phyloP scores from a whole-genome alignment of 2,888 invertebrate genomes.

The Drosophila parthenogenetica region DNA sequence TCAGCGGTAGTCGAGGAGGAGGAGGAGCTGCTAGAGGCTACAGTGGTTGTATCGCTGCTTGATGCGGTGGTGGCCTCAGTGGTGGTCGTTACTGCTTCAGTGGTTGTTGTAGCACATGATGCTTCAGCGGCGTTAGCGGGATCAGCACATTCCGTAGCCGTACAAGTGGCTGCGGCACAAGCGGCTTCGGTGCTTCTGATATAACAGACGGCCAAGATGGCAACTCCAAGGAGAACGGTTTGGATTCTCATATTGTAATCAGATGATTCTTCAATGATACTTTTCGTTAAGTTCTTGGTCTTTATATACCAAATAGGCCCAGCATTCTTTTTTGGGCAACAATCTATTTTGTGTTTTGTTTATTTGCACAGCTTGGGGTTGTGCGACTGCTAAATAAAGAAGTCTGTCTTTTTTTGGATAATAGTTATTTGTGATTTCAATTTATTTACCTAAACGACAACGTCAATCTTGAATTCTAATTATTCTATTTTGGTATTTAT shows the following conservation, averaged over 20 bases:
- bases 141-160: neutral
- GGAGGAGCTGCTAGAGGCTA: neutral
- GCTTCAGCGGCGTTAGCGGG: neutral
- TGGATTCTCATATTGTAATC: slow-evolving; percentile 25
- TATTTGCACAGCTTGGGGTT: slow-evolving; percentile 3
- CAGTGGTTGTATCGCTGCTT: neutral
- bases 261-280: slow-evolving; percentile 14
- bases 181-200: slow-evolving; percentile 5
- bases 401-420: neutral
- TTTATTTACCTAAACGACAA: neutral
- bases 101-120: slow-evolving; percentile 1
- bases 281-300: neutral
- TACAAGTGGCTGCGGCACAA: slow-evolving; percentile 3
- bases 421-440: neutral
- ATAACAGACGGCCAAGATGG: slow-evolving; percentile 3
- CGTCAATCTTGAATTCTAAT: neutral
- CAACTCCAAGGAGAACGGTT: slow-evolving; percentile 6
- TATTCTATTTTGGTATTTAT: no score
- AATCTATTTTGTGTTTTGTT: neutral
- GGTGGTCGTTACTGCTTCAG: neutral
- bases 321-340: neutral
- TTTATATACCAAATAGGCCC: slow-evolving; percentile 6
- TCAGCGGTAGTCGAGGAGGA: slow-evolving; percentile 2
- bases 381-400: neutral
- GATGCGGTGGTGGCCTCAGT: neutral